These are phyloP conservation scores for Oreamnos americanus DNA, from an alignment of 2,113 vertebrate genomes.

Conservation along the genomic window DNA sequence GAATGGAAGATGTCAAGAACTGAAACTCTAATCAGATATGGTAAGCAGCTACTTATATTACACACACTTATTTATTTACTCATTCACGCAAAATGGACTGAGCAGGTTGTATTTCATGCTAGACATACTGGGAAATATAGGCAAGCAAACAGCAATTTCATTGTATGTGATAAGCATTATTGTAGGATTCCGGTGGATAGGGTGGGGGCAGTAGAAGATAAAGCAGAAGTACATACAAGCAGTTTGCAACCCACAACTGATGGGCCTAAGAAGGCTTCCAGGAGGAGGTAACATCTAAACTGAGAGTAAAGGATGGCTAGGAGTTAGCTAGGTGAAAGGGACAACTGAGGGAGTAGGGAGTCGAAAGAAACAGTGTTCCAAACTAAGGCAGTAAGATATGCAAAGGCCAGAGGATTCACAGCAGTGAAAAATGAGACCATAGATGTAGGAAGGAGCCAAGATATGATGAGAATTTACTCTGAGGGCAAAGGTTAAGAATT, in stretches of 20 bases:
- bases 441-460: neutral
- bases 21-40: neutral
- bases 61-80: neutral
- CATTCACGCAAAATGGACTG: neutral
- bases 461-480: neutral
- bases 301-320: neutral
- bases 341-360: neutral
- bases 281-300: neutral
- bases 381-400: neutral
- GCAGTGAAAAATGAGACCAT: neutral
- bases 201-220: neutral
- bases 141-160: neutral
- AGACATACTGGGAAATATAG: neutral
- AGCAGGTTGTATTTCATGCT: neutral
- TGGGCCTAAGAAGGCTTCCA: neutral
- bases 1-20: neutral
- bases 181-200: neutral
- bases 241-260: neutral
- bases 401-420: neutral
- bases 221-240: neutral
- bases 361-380: neutral
- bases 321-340: neutral
- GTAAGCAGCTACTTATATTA: neutral
- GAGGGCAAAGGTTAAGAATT: neutral
- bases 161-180: neutral